Evolutionary conservation across 2,797 vertebrate species (phyloP), one percentile per base, ranked within the genome.

Genomic region (Buphagus erythrorhynchus): DNA sequence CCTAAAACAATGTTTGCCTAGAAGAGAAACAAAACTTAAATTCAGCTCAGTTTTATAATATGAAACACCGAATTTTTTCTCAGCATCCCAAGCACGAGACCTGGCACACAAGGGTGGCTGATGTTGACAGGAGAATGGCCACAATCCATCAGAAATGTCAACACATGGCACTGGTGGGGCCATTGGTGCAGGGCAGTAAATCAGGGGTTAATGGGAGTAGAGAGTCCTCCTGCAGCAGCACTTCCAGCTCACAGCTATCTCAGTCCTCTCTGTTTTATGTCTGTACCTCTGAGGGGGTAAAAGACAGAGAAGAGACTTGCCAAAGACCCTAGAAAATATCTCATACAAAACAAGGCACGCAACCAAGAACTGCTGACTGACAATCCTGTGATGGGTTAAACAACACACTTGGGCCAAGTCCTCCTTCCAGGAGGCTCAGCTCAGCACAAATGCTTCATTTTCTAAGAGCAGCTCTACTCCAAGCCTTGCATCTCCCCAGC

Each of bases 401-500:
- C 35, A 72, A 13, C 36, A 29, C 19, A 1, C n/a, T 40, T 2
- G 0, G 61, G 81, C 75, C 89, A 88, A 93, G 29, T 45, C 11
- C 68, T 77, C 63, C 81, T 85, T 88, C 68, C 6, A 1, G 65
- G 72, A 91, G 76, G 35, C 84, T 88, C 84, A 85, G 10, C 35
- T 1, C 35, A 89, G 72, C 61, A 87, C 78, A 92, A 96, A 80
- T 2, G 24, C 75, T 72, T 36, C 33, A 10, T 83, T 86, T 94
- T 86, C 85, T 75, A 83, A 55, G 72, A 68, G 81, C 65, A 88
- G 54, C 59, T 78, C 92, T n/a, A 72, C 81, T 92, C 86, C 63
- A 62, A 93, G 69, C 72, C 43, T 51, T 38, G 54, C 40, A 31
- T 40, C 68, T 85, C 85, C n/a, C 5, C 0, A 33, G 57, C 63